Evolutionary conservation across 2,113 vertebrate species (phyloP).

Genomic region (Embiotoca jacksoni): DNA sequence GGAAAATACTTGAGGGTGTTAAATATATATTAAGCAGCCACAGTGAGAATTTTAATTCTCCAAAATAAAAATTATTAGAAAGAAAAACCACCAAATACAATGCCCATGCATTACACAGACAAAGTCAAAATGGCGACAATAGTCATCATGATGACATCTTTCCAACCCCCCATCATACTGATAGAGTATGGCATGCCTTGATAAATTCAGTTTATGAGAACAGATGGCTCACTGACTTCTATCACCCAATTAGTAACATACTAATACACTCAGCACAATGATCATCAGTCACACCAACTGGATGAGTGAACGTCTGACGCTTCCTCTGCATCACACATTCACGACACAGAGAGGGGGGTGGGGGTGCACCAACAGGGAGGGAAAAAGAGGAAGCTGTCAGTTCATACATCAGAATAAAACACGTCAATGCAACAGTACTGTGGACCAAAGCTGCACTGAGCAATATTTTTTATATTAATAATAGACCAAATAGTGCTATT

Average conservation of each 20-base stretch:
- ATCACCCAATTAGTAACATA: not conserved
- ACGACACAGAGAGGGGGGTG: too few relatives aligned
- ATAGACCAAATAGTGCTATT: too few relatives aligned
- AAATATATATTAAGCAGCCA: constrained; percentile 10
- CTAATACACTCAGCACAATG: too few relatives aligned
- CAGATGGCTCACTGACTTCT: constrained; percentile 2
- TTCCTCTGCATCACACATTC: too few relatives aligned
- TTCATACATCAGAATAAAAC: too few relatives aligned
- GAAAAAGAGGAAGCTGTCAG: too few relatives aligned
- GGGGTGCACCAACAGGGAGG: too few relatives aligned
- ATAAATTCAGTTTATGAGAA: not conserved
- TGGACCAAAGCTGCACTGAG: too few relatives aligned
- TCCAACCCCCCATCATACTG: not conserved
- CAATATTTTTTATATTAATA: too few relatives aligned
- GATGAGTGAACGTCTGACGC: too few relatives aligned
- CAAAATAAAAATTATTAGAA: not conserved
- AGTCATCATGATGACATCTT: not conserved
- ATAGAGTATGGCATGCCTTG: not conserved
- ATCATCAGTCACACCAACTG: too few relatives aligned
- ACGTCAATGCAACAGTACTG: too few relatives aligned
- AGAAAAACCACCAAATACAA: not conserved
- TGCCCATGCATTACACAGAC: not conserved
- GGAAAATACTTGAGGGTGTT: constrained; percentile 26
- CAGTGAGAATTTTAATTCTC: not conserved
- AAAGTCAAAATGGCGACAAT: not conserved